Evolutionary conservation across 2,113 vertebrate species (phyloP), one percentile per base, ranked within the genome.

Genomic region (Aphyosemion australe): DNA sequence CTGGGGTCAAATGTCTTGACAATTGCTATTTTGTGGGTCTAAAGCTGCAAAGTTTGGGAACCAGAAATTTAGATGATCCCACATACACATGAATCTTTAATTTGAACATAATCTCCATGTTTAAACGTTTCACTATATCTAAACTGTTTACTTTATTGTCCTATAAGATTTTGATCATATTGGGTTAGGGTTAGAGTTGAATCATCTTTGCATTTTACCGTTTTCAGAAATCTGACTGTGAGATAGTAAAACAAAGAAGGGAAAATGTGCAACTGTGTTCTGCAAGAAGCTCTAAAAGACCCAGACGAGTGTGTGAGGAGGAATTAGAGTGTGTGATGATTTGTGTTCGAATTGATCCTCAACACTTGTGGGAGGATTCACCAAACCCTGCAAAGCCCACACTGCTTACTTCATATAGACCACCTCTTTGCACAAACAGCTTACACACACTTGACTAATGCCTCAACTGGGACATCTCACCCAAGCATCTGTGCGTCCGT

Each of bases 391-490:
- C 55, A 60, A 63, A 78, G 46, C 61, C 66, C 42, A 3, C 41
- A 8, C 51, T 51, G 67, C 70, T 74, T 65, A 76, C 72, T 65
- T 48, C 67, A 76, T 79, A 57, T 53, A 76, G 49, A 72, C 49
- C 70, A 56, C 70, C 54, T 76, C 69, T 64, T 21, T 31, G 16
- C 62, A 61, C 41, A 47, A 48, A 59, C 39, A 46, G 61, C 19
- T 55, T 59, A 65, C 51, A 69, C 62, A 61, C 32, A 68, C 62
- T 71, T 79, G 74, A 87, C 67, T 77, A 75, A 81, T 79, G 67
- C 70, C 66, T 87, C 72, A 77, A 78, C 74, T 68, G 65, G 81
- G 82, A 85, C 85, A 73, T 78, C 82, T 87, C 83, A 87, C 69
- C 82, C 66, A 82, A 53, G 56, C 81, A 78, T 82, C 72, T 80